Conservation (phyloP, 92 coral and sea anemone genomes). For the Galaxea fascicularis region DNA sequence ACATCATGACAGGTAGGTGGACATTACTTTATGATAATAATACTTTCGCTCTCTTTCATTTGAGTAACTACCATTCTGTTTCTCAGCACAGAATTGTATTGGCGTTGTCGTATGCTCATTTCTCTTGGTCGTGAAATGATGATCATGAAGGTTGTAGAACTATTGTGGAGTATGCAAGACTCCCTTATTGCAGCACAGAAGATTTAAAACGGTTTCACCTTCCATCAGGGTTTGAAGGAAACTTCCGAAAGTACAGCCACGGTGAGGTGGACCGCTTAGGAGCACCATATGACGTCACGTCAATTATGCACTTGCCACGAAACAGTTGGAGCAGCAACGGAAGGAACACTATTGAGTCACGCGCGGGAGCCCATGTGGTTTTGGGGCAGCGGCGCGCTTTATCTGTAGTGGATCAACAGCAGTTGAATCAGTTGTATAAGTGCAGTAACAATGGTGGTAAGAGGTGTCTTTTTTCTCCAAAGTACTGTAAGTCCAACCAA, state of each 20-base stretch:
- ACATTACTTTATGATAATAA: too few species aligned
- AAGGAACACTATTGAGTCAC: constrained; percentile 75
- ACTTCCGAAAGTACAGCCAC: constrained; percentile 79
- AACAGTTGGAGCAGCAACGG: constrained; percentile 74
- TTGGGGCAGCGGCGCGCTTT: constrained; percentile 68
- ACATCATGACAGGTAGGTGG: constrained; percentile 72
- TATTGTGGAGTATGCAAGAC: not conserved
- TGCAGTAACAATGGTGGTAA: constrained; percentile 63
- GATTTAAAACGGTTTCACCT: not conserved
- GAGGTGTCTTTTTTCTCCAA: not conserved
- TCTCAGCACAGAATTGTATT: too few species aligned
- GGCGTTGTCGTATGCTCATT: too few species aligned
- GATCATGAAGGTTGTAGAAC: too few species aligned
- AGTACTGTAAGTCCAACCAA: too few species aligned
- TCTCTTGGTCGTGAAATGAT: too few species aligned
- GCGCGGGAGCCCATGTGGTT: constrained; percentile 77
- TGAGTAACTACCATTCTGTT: too few species aligned
- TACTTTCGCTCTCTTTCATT: too few species aligned
- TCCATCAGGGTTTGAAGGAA: constrained; percentile 55
- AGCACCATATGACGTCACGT: constrained; percentile 87
- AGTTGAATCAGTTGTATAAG: constrained; percentile 80
- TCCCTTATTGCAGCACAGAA: not conserved
- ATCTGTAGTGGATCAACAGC: constrained; percentile 82
- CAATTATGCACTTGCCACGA: constrained; percentile 85
- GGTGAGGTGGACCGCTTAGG: constrained; percentile 76